Conservation (phyloP, 2,113 vertebrate species). For the Sardina pilchardus region DNA sequence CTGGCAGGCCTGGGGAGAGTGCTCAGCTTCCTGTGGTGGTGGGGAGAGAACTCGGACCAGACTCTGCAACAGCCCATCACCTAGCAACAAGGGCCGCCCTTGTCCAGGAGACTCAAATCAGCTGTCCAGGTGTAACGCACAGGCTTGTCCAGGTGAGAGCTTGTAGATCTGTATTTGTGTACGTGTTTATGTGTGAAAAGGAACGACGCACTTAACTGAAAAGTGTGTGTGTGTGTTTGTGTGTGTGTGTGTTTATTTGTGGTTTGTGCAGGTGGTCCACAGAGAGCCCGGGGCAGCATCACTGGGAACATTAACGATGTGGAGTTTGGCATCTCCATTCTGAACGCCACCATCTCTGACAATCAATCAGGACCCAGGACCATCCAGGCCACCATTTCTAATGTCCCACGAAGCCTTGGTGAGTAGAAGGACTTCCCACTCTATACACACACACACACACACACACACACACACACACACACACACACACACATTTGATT, state of each 20-base stretch:
- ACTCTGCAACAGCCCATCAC: constrained; percentile 79
- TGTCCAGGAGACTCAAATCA: constrained; percentile 90
- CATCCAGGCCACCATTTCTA: constrained; percentile 85
- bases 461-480: background rate
- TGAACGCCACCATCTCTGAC: constrained; percentile 83
- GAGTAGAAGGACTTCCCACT: constrained; percentile 41
- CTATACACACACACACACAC: background rate
- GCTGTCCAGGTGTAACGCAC: constrained; percentile 82
- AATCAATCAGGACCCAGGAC: constrained; percentile 70
- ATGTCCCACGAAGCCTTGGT: constrained; percentile 88
- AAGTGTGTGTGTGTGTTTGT: background rate
- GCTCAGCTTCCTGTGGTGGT: constrained; percentile 86
- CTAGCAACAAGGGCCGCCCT: constrained; percentile 71
- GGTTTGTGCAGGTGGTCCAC: constrained; percentile 81
- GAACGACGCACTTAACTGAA: no score
- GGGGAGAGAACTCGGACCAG: constrained; percentile 82
- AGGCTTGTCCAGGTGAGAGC: constrained; percentile 85
- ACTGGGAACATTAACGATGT: constrained; percentile 89
- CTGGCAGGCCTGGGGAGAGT: constrained; percentile 88
- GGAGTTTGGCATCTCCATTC: constrained; percentile 87
- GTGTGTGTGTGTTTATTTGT: background rate
- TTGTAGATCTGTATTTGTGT: background rate
- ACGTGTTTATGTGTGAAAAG: background rate
- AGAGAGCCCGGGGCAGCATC: constrained; percentile 85
- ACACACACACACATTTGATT: background rate